A percentile compares a stretch with the other conserved stretches of the same genome.
phyloP scores from a whole-genome alignment of 1,140 invertebrate genomes.

The Macrotrachela quadricornifera region DNA sequence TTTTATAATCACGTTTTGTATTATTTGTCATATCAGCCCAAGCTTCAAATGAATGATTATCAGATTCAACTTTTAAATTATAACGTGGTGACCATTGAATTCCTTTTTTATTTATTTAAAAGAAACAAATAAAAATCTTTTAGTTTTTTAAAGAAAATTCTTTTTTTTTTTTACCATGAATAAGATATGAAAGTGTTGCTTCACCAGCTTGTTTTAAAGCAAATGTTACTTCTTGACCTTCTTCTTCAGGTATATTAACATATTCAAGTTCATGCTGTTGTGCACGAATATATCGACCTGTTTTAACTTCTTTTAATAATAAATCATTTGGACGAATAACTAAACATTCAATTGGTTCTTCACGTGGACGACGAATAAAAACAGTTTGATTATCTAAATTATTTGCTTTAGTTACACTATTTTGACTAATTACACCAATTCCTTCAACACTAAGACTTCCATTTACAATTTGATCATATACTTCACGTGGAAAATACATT shows the following conservation, averaged over 20 bases:
- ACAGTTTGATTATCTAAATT: neutral
- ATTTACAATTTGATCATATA: neutral
- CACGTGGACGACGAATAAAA: neutral
- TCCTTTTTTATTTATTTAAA: no score
- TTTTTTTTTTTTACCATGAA: no score
- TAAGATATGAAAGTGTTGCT: conserved; percentile 1
- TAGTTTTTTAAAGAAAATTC: no score
- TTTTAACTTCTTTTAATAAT: conserved; percentile 2
- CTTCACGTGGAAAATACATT: conserved; percentile 3
- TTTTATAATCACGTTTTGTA: neutral
- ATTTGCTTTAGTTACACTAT: neutral
- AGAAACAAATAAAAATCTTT: no score
- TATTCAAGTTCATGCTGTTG: neutral
- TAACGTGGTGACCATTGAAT: conserved; percentile 3
- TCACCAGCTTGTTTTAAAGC: neutral
- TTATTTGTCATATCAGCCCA: conserved; percentile 7
- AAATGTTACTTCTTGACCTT: conserved; percentile 1
- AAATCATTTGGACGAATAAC: conserved; percentile 2
- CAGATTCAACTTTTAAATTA: neutral
- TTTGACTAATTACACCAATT: neutral
- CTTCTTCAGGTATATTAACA: conserved; percentile 2
- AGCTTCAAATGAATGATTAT: neutral
- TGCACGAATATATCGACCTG: neutral
- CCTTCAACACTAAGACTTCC: conserved; percentile 1
- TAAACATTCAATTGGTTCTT: no score